Evolutionary conservation across 2,113 vertebrate genomes (phyloP).

Genomic region (Xenopus laevis): DNA sequence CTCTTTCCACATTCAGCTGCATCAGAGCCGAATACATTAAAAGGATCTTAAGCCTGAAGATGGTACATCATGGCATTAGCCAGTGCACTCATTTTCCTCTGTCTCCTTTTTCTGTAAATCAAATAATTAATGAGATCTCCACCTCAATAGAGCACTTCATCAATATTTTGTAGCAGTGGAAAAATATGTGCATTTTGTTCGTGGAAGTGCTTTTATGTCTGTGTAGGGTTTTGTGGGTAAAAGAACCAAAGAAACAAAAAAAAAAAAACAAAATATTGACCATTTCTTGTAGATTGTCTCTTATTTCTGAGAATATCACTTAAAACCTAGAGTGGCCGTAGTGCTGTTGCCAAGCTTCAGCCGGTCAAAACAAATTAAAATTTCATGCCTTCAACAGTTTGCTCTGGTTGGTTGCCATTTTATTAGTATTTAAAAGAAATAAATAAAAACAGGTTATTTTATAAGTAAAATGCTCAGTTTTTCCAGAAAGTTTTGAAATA

Average conservation of each 20-base stretch:
- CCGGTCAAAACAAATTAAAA: not conserved
- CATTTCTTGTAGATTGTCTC: conserved; percentile 51
- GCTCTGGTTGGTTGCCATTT: not conserved
- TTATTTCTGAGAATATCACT: conserved; percentile 52
- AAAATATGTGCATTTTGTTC: conserved; percentile 56
- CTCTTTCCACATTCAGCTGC: conserved; percentile 87
- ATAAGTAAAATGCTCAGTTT: too few relatives aligned
- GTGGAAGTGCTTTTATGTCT: conserved; percentile 63
- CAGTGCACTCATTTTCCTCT: conserved; percentile 71
- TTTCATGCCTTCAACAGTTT: not conserved
- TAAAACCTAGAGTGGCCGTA: conserved; percentile 19
- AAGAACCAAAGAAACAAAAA: conserved; percentile 54
- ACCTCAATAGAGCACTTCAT: conserved; percentile 67
- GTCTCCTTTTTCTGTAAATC: conserved; percentile 73
- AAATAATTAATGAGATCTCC: conserved; percentile 86
- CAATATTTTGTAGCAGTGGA: conserved; percentile 69
- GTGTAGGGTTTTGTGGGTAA: conserved; percentile 57
- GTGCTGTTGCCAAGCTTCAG: not conserved
- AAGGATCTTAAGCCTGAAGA: conserved; percentile 98
- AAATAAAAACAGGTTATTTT: too few relatives aligned
- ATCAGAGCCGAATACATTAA: conserved; percentile 91
- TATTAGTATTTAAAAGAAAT: too few relatives aligned
- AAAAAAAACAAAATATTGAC: conserved; percentile 65
- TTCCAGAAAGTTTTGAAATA: too few relatives aligned
- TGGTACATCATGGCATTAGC: conserved; percentile 91